phyloP scores from a whole-genome alignment of 2,113 vertebrate genomes.

The Otis tarda region DNA sequence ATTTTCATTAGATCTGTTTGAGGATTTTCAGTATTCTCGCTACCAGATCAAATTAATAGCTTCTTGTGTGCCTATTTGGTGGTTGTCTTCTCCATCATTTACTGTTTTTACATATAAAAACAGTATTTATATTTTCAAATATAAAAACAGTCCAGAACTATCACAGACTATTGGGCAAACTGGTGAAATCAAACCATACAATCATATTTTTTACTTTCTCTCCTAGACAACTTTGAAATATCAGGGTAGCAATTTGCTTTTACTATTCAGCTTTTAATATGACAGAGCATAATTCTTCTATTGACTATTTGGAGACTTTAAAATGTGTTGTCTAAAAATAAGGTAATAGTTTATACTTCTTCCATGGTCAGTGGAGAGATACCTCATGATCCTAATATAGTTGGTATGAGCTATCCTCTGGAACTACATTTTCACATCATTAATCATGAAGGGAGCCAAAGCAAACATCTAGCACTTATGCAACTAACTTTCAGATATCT shows the following conservation, averaged over 20 bases:
- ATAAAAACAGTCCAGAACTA: background rate
- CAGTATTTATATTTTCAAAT: background rate
- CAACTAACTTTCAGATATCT: background rate
- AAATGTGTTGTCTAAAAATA: background rate
- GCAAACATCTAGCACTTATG: background rate
- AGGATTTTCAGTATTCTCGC: background rate
- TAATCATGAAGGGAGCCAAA: background rate
- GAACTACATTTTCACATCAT: background rate
- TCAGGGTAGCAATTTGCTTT: background rate
- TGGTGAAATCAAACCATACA: background rate
- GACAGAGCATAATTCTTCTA: background rate
- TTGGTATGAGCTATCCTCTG: background rate
- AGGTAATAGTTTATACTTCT: background rate
- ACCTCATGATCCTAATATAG: background rate
- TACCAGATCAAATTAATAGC: background rate
- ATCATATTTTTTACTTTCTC: background rate
- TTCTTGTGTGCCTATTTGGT: background rate
- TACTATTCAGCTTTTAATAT: background rate
- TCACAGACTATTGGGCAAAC: background rate
- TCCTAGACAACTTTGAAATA: background rate
- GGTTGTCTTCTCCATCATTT: background rate
- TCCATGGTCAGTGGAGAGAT: background rate
- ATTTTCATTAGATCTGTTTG: background rate
- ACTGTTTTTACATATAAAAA: background rate
- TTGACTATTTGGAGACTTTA: background rate